These are phyloP conservation scores for Sebastes oblongus DNA, from an alignment of 2,797 vertebrate genomes.

Conservation along the genomic window DNA sequence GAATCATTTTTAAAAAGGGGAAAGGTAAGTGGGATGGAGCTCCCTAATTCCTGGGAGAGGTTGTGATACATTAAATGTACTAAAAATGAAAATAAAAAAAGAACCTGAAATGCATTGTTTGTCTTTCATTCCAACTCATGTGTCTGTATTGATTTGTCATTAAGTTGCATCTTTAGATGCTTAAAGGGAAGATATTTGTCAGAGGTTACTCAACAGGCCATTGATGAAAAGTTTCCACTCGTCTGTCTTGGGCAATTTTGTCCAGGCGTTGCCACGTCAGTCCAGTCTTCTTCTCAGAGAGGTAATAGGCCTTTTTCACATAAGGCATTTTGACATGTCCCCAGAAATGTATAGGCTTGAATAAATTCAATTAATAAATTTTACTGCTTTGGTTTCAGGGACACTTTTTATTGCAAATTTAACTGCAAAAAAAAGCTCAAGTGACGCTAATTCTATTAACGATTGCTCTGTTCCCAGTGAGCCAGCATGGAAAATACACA, in stretches of 20 bases:
- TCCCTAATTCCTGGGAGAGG: constrained; percentile 42
- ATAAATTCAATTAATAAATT: neutral
- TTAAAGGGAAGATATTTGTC: neutral
- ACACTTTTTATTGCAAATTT: no score
- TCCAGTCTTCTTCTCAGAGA: neutral
- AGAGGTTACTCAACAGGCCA: neutral
- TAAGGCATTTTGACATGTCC: neutral
- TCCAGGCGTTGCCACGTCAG: neutral
- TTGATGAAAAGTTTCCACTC: neutral
- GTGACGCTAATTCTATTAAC: neutral
- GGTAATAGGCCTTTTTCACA: neutral
- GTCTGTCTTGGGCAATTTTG: no score
- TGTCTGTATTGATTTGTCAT: neutral
- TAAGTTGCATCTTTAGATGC: neutral
- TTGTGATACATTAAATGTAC: constrained; percentile 76
- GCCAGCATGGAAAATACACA: neutral
- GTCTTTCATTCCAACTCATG: neutral
- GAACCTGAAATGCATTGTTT: neutral
- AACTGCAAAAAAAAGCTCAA: neutral
- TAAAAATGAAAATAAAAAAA: constrained; percentile 72
- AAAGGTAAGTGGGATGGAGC: constrained; percentile 42
- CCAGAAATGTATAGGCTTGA: neutral
- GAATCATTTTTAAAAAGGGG: constrained; percentile 65
- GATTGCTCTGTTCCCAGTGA: neutral
- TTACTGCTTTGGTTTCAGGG: neutral